phyloP scores from a whole-genome alignment of 1,140 invertebrate species.

The Drosophila nebulosa region DNA sequence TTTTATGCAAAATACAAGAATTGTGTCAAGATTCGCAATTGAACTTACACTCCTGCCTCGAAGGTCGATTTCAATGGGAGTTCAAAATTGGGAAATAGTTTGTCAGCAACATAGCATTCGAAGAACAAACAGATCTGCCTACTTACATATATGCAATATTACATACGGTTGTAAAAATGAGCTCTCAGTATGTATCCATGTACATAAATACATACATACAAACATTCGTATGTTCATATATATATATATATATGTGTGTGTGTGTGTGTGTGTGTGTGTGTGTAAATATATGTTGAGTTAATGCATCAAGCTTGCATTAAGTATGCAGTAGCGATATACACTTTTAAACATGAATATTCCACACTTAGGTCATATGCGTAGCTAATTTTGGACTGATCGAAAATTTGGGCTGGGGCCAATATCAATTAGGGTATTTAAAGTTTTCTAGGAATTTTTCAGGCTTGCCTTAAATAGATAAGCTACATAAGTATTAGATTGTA shows the following conservation, averaged over 20 bases:
- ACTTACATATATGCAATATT: background rate
- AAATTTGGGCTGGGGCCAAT: background rate
- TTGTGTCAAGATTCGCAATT: constrained; percentile 1
- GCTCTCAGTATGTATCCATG: background rate
- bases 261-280: background rate
- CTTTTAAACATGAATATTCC: background rate
- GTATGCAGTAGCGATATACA: background rate
- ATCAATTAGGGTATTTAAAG: background rate
- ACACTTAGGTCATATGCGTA: background rate
- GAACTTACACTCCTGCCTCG: background rate
- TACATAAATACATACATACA: background rate
- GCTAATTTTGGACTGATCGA: background rate
- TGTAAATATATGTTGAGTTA: background rate
- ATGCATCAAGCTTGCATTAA: background rate
- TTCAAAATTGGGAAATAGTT: background rate
- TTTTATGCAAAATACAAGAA: constrained; percentile 20
- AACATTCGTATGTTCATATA: background rate
- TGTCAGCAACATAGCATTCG: background rate
- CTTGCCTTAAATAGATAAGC: background rate
- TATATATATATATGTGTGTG: too few relatives aligned
- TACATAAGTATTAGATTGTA: background rate
- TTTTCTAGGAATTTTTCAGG: background rate
- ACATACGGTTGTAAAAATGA: background rate
- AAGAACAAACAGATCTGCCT: background rate
- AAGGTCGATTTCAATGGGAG: background rate